Evolutionary conservation across 2,888 invertebrate genomes (phyloP), one percentile per base, ranked within the genome.

Genomic region (Morinoia aosen): DNA sequence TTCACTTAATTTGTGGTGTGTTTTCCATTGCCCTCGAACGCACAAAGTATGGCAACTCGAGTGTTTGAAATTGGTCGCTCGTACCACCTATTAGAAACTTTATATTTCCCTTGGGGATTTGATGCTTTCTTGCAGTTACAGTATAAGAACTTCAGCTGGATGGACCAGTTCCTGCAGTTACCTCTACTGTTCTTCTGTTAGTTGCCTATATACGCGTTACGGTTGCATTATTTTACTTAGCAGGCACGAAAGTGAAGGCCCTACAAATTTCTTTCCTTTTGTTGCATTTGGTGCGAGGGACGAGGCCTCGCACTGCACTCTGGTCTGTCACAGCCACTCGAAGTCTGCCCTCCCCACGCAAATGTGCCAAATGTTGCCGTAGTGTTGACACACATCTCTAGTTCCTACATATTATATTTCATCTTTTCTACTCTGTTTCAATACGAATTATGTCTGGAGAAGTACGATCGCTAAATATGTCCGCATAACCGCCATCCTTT

Each of bases 361-460:
- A 25, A 76, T 76, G 76, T 76, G 76, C 76, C 76, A 76, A 76
- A 76, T 76, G 76, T 76, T 76, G 76, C 76, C 76, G 76, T 76
- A 76, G 76, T 76, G 33, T 76, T 76, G 76, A 25, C 76, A 76
- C 25, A 76, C 76, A 1, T 76, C 76, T 33, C 33, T 76, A 76
- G 76, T 76, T 25, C 76, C 76, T 76, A 76, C 76, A 3, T 33
- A 76, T 76, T 76, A 7, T 76, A 7, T 33, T 76, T 33, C 61
- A 5, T 16, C 76, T 76, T 76, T 76, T 76, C 33, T 25, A 76
- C 25, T 76, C 25, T 76, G 25, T 76, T 16, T 76, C 33, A 8
- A 16, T 61, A 16, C 12, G 19, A 61, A 61, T 61, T 33, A 10
- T 16, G 76, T 7, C 25, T 33, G 25, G 25, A 76, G 76, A 76